Evolutionary conservation across 2,888 invertebrate genomes (phyloP), one percentile per base, ranked within the genome.

Genomic region (Stenodera caucasica): DNA sequence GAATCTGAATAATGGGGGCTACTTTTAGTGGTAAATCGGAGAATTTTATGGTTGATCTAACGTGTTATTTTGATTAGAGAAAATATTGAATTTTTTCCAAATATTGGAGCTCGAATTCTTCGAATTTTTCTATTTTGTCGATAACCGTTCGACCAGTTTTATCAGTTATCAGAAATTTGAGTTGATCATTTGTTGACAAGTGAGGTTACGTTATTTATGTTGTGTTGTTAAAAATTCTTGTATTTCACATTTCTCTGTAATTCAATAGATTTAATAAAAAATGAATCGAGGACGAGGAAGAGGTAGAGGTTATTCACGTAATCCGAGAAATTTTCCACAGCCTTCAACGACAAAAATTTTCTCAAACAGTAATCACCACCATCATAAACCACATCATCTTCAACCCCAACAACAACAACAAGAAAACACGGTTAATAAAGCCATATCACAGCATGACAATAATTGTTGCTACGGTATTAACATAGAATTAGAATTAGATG

Each of bases 401-500:
- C n/a, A 29, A 14, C 49, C 23, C n/a, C 14, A 8, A 30, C 29
- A 18, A 51, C 29, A 18, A 12, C 30, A 15, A 32, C 14, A 55
- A 30, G 29, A 29, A n/a, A 29, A 18, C 14, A 23, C 2, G 23
- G 18, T 21, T 23, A 52, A 54, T 21, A 55, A 51, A 53, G 70
- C 70, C 73, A 73, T 72, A 72, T 72, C 71, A 62, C 69, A 70
- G 63, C 74, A 74, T 67, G 72, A 75, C 70, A 71, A 71, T 70
- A 73, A 72, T 59, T 75, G 75, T 64, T 76, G 75, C 67, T 66
- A 78, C 64, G 84, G 82, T 32, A 66, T 76, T 55, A 69, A 60
- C 45, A 75, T 85, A 32, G 77, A 81, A 69, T 79, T 83, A 58
- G 75, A 80, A 53, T 77, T 85, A 57, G 82, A 84, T 70, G 76